phyloP scores from a whole-genome alignment of 2,888 invertebrate species.

The Acrobasis suavella region DNA sequence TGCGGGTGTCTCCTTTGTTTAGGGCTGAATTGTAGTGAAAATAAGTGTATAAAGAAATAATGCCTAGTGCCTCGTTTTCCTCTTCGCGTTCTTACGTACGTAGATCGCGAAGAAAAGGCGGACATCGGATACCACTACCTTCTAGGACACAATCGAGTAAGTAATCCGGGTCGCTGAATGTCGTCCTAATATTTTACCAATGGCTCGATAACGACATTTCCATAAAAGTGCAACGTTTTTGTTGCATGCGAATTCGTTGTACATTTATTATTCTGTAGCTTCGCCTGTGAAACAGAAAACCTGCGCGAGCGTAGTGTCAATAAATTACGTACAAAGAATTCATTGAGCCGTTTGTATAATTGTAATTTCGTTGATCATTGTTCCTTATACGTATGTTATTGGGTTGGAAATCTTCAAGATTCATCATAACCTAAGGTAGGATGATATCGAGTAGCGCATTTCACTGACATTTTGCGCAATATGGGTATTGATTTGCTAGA shows the following conservation, averaged over 20 bases:
- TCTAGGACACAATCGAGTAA: constrained; percentile 91
- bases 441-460: constrained; percentile 65
- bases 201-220: constrained; percentile 61
- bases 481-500: constrained; percentile 76
- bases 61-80: constrained; percentile 97
- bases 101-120: constrained; percentile 95
- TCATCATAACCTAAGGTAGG: constrained; percentile 48
- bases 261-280: constrained; percentile 25
- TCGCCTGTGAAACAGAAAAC: constrained; percentile 29
- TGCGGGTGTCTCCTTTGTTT: constrained; percentile 93
- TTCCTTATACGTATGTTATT: constrained; percentile 58
- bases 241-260: constrained; percentile 33
- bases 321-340: constrained; percentile 39
- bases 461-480: constrained; percentile 79
- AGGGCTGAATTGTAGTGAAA: constrained; percentile 82
- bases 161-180: constrained; percentile 80
- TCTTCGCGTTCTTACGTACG: constrained; percentile 95
- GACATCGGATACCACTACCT: constrained; percentile 91
- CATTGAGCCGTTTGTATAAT: constrained; percentile 46
- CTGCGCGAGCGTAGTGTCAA: constrained; percentile 29
- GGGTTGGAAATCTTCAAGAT: constrained; percentile 59
- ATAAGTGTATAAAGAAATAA: constrained; percentile 84
- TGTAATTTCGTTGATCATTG: constrained; percentile 61
- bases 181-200: constrained; percentile 65
- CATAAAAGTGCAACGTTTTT: constrained; percentile 46